phyloP scores from a whole-genome alignment of 1,140 invertebrate genomes.

The Pectinophora gossypiella region DNA sequence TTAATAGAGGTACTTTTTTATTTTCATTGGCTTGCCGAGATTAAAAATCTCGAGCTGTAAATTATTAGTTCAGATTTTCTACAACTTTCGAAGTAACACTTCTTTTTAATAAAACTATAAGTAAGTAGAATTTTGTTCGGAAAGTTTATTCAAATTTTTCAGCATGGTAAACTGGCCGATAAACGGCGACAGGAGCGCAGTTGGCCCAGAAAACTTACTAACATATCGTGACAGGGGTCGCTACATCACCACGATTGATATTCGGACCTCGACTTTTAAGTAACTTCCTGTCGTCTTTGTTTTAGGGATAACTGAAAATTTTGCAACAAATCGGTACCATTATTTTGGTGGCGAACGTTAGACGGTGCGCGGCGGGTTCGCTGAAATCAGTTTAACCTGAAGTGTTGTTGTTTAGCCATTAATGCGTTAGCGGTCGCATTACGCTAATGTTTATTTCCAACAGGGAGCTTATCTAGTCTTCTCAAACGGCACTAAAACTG shows the following conservation, averaged over 20 bases:
- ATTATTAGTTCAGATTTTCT: too few species aligned
- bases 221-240: conserved; percentile 2
- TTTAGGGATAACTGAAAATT: background rate
- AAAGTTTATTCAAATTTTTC: background rate
- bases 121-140: too few species aligned
- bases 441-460: conserved; percentile 66
- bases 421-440: conserved; percentile 57
- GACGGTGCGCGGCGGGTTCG: too few species aligned
- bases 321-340: too few species aligned
- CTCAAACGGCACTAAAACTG: conserved; percentile 70
- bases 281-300: background rate
- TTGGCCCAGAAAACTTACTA: conserved; percentile 2
- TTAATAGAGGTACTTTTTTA: too few species aligned
- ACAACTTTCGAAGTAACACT: too few species aligned
- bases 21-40: too few species aligned
- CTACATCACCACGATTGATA: conserved; percentile 2
- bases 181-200: conserved; percentile 3
- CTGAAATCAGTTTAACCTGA: conserved; percentile 6
- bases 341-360: too few species aligned
- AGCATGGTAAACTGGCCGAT: background rate
- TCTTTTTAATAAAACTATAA: too few species aligned
- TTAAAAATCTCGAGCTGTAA: too few species aligned
- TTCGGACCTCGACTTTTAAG: conserved; percentile 1
- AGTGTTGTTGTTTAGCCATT: conserved; percentile 40
- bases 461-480: conserved; percentile 66